Base-by-base conservation (phyloP, 1,140 invertebrate species). In the Uloborus diversus region DNA sequence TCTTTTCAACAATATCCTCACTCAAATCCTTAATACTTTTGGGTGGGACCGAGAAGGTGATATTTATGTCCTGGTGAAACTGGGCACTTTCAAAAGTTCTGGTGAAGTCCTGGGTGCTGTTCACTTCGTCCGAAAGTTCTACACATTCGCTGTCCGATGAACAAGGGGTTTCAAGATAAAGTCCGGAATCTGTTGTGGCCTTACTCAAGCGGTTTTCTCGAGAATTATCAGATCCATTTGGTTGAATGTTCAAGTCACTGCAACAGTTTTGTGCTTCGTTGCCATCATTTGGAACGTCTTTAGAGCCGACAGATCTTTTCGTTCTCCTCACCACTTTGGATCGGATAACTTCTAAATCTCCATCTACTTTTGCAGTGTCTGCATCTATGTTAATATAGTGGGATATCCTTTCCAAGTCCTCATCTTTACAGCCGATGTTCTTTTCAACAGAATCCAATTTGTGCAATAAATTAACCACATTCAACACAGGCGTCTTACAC, bases 161-260 rank as follows among this genome's bases (percentile, higher is more conserved):
- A 28, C 27, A 79, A 13, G 64, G 76, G 9, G 76, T 79, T 35
- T 79, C 76, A 87, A 80, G 23, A 25, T 53, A 80, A 3, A 80
- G 32, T n/a, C 79, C 79, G 25, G 79, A 80, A 33, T 80, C 79
- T 13, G 35, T 79, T 17, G 76, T 79, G 2, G 64, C 76, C 61
- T 79, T 79, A 25, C 76, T 79, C n/a, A 79, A 51, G 13, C 76
- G 64, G 17, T 79, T 57, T 27, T 79, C 76, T 25, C 47, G 53
- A 49, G 76, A 69, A 20, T 17, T 59, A 49, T 51, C 49, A n/a
- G n/a, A n/a, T n/a, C n/a, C n/a, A n/a, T n/a, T n/a, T n/a, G n/a
- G n/a, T n/a, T n/a, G n/a, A n/a, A n/a, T n/a, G n/a, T n/a, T n/a
- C n/a, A n/a, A n/a, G n/a, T n/a, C n/a, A n/a, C n/a, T n/a, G n/a